Base-by-base conservation (phyloP, 2,888 invertebrate genomes). In the Epiblema foenella region DNA sequence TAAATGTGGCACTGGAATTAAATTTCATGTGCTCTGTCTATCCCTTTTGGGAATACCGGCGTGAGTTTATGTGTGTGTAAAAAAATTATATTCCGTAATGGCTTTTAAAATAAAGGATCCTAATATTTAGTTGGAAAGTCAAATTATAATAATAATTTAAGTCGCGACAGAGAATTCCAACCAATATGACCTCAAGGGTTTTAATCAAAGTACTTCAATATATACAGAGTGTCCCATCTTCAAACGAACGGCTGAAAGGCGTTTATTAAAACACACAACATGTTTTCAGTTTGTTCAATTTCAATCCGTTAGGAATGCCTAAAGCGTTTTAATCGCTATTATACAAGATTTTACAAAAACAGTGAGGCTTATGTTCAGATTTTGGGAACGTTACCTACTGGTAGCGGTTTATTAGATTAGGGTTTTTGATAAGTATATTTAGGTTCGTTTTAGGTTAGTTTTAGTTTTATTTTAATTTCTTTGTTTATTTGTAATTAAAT, bases 181-280 rank as follows among this genome's bases (percentile, higher is more conserved):
- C 54, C 37, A 66, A 46, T 57, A 46, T 57, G 7, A 57, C 20
- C 66, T n/a, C 66, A 57, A 46, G 42, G 66, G 46, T n/a, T 67
- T 51, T 51, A 24, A 67, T 58, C 49, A 51, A 59, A 65, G 56
- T 56, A 67, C 37, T 67, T 67, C 51, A 58, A 39, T 51, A 24
- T 59, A 58, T 20, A 39, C 66, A 58, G 10, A 15, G 37, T 33
- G 15, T 33, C n/a, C n/a, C n/a, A 46, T 46, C 46, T 15, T 65
- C 20, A 51, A 58, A 58, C 57, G 58, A 33, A 15, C 29, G 33
- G 33, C 24, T 49, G 11, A 18, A 18, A 10, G n/a, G 9, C 33
- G 17, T 39, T 49, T 49, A 51, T 58, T 59, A 49, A 59, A 51
- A 37, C 24, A 24, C 46, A 59, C 37, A 37, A 52, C 63, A n/a